A percentile compares a stretch with the other conserved stretches of the same genome.
Evolutionary conservation across 2,888 invertebrate species (phyloP).

Genomic region (Chrysolina americana): DNA sequence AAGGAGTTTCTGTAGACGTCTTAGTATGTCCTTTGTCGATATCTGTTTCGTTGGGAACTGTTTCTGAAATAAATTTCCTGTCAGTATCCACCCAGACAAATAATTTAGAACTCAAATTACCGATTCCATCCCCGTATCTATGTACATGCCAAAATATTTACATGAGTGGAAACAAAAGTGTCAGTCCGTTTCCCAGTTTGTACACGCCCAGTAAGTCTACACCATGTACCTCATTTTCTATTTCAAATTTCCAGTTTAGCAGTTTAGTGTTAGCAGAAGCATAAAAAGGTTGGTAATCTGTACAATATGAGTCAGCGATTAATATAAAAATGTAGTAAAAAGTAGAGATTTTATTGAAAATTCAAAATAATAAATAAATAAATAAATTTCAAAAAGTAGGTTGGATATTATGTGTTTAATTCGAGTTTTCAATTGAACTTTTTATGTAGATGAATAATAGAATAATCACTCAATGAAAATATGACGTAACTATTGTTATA

Average conservation of each 20-base stretch:
- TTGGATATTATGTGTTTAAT: no score
- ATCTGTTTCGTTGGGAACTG: conserved; percentile 52
- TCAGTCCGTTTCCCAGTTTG: conserved; percentile 46
- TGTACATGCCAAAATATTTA: conserved; percentile 48
- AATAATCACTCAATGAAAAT: no score
- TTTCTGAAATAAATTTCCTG: conserved; percentile 60
- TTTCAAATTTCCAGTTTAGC: neutral
- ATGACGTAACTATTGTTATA: no score
- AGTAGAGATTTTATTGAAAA: no score
- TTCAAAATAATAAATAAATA: no score
- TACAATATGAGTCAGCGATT: neutral
- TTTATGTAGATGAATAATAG: no score
- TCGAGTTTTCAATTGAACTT: no score
- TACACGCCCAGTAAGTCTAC: conserved; percentile 32
- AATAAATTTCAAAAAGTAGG: no score
- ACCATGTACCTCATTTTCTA: conserved; percentile 10
- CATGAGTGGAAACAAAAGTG: conserved; percentile 45
- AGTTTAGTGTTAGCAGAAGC: conserved; percentile 8
- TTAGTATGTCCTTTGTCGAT: conserved; percentile 53
- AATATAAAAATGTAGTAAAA: no score
- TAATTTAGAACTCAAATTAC: conserved; percentile 30
- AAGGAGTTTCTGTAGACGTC: conserved; percentile 51
- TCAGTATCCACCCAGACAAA: conserved; percentile 47
- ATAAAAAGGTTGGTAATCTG: neutral
- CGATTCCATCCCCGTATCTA: conserved; percentile 29